Conservation (phyloP, 2,113 vertebrate species). For the Mirounga angustirostris region DNA sequence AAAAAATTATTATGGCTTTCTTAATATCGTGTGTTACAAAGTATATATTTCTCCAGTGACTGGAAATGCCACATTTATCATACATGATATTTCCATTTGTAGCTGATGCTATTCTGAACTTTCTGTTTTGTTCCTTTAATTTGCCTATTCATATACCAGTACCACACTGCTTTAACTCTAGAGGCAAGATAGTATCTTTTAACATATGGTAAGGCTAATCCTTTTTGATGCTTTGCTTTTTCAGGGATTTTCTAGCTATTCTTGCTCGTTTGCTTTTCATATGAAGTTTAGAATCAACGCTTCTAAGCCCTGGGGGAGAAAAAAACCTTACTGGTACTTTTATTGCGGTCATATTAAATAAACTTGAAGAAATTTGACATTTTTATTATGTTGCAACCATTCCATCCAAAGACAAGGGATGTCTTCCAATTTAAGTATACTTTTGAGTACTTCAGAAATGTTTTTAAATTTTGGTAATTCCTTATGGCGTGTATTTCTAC, state of each 20-base stretch:
- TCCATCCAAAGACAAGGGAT: not conserved
- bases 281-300: not conserved
- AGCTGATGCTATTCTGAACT: not conserved
- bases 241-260: not conserved
- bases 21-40: not conserved
- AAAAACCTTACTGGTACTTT: not conserved
- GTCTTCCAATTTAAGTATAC: not conserved
- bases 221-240: not conserved
- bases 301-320: not conserved
- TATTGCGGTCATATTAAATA: not conserved
- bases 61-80: not conserved
- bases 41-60: not conserved
- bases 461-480: not conserved
- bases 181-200: not conserved
- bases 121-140: not conserved
- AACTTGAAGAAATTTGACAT: not conserved
- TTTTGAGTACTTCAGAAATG: not conserved
- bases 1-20: not conserved
- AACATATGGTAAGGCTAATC: not conserved
- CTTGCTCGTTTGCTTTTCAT: not conserved
- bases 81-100: not conserved
- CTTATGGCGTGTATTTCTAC: not conserved
- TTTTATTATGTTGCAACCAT: not conserved
- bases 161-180: not conserved
- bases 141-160: not conserved